A percentile compares a stretch with the other conserved stretches of the same genome.
Evolutionary conservation across 1,140 invertebrate species (phyloP).

Genomic region (Neelides sp.): DNA sequence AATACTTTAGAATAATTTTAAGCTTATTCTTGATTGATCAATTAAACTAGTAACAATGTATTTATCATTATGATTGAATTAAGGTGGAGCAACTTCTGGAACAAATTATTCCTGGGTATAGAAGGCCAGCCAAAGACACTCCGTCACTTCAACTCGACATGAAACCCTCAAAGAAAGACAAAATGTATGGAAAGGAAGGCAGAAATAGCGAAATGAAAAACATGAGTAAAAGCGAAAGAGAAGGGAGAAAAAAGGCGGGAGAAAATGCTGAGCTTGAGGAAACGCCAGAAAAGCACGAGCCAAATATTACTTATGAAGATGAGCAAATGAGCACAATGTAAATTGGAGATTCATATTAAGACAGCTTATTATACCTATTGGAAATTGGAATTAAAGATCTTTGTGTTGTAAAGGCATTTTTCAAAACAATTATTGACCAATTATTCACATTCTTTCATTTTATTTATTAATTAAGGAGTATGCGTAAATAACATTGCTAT

Average conservation of each 20-base stretch:
- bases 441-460: too few relatives aligned
- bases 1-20: slow-evolving; percentile 1
- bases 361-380: too few relatives aligned
- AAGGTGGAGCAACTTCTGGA: slow-evolving; percentile 16
- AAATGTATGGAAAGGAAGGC: slow-evolving; percentile 5
- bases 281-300: too few relatives aligned
- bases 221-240: slow-evolving; percentile 5
- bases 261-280: background rate
- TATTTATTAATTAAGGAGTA: too few relatives aligned
- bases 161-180: background rate
- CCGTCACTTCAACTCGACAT: background rate
- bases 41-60: background rate
- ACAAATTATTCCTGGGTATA: slow-evolving; percentile 21
- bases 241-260: background rate
- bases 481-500: too few relatives aligned
- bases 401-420: too few relatives aligned
- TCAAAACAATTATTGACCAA: too few relatives aligned
- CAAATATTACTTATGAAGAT: too few relatives aligned
- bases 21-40: background rate
- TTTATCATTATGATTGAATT: background rate
- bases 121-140: slow-evolving; percentile 1
- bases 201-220: background rate
- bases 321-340: too few relatives aligned
- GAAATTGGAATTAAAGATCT: too few relatives aligned
- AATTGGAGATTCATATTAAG: too few relatives aligned